These are phyloP conservation scores for Heliocidaris erythrogramma DNA, from an alignment of 35 echinoderm and acorn worm genomes.

Conservation along the genomic window DNA sequence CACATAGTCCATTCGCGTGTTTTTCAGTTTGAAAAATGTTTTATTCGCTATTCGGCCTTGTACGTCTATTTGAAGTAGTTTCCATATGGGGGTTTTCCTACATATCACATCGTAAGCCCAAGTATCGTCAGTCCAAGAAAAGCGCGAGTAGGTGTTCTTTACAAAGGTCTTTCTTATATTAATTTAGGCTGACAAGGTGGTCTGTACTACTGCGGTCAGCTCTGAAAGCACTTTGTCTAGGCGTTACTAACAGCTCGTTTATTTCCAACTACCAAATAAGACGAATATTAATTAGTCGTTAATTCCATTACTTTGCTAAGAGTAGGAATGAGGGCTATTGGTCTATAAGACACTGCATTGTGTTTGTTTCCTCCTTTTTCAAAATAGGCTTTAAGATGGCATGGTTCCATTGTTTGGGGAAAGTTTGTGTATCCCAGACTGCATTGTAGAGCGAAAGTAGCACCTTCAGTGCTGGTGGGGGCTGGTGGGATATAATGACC, in stretches of 20 bases:
- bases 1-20: no score
- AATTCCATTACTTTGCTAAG: neutral
- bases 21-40: no score
- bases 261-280: neutral
- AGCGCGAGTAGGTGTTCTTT: neutral
- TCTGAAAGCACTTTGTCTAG: neutral
- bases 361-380: neutral
- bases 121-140: neutral
- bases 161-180: neutral
- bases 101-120: neutral
- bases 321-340: neutral
- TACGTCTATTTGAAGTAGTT: neutral
- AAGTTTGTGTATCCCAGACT: neutral
- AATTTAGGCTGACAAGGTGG: neutral
- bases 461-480: neutral
- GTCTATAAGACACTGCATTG: neutral
- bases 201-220: neutral
- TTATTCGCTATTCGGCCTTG: neutral
- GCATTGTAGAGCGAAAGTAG: neutral
- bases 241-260: neutral
- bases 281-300: neutral
- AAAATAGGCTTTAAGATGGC: neutral
- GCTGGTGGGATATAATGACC: neutral
- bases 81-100: neutral
- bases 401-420: neutral